Conservation (phyloP, 2,888 invertebrate species). For the Eupithecia inturbata region DNA sequence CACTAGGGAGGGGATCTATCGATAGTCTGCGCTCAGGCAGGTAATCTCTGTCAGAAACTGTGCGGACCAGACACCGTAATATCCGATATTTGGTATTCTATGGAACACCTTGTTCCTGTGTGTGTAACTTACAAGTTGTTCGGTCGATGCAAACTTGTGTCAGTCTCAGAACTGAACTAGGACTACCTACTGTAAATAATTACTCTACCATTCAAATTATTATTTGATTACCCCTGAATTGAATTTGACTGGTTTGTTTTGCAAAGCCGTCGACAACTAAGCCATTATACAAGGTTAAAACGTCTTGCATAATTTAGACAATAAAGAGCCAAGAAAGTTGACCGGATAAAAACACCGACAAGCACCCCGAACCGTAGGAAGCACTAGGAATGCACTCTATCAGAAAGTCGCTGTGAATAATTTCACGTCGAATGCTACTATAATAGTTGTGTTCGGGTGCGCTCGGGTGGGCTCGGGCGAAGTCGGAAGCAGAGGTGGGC, state of each 20-base stretch:
- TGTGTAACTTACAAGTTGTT: too few species aligned
- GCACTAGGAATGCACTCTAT: slow-evolving; percentile 54
- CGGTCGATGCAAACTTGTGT: not conserved
- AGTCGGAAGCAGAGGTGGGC: not conserved
- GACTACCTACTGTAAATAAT: too few species aligned
- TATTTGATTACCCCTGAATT: not conserved
- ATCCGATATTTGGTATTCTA: not conserved
- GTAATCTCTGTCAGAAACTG: not conserved
- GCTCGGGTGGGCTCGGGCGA: not conserved
- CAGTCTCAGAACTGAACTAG: not conserved
- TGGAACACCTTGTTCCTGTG: too few species aligned
- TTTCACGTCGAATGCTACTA: slow-evolving; percentile 50
- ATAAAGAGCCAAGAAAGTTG: slow-evolving; percentile 13
- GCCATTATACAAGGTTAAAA: too few species aligned
- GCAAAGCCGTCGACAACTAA: too few species aligned
- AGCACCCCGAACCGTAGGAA: slow-evolving; percentile 49
- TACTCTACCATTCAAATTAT: not conserved
- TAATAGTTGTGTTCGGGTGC: not conserved
- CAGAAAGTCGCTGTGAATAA: slow-evolving; percentile 68
- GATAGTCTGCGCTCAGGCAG: slow-evolving; percentile 28
- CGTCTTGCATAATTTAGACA: too few species aligned
- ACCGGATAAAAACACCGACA: slow-evolving; percentile 34
- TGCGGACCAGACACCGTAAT: not conserved
- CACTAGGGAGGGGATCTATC: slow-evolving; percentile 47
- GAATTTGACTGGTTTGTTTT: not conserved